Base-by-base conservation (phyloP, 2,797 vertebrate species). In the Pyrocephalus nanus region DNA sequence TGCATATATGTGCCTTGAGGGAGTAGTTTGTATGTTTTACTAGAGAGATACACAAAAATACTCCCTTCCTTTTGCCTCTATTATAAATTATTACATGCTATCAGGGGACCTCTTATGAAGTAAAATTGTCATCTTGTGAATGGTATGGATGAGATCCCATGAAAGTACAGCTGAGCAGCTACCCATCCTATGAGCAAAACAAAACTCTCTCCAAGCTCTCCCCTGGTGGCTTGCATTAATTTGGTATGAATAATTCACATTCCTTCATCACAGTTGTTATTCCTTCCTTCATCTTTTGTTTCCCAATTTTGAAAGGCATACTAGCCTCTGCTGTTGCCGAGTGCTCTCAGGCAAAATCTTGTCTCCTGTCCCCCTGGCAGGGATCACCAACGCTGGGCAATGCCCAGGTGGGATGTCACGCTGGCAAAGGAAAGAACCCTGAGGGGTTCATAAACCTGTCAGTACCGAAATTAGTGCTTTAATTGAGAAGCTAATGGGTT, bases 81-180 rank as follows among this genome's bases (percentile, higher is more conserved):
- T 97, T 97, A 97, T 97, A 95, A 96, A 98, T 97, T 97, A 98
- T 98, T 96, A 97, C 93, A 96, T 91, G 83, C 86, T 97, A 95
- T 88, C 97, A 95, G 55, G 97, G 94, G 97, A 97, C 96, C 94
- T 95, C 94, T 97, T 97, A 97, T 7, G 71, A 93, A 92, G 92
- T 96, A 96, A 98, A 97, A 96, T 92, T 97, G 96, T 97, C 93
- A 92, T 96, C 85, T 73, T 93, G 83, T 94, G 95, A 97, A 88
- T 5, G 6, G 89, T 95, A 90, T 23, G 67, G 95, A 97, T 96
- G 93, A 97, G 96, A 96, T 97, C 93, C 77, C 80, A 69, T 11
- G 5, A 51, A 94, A 97, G 78, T 78, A 82, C 95, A 96, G 88
- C 92, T 95, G 77, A 97, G 61, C 42, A 90, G 72, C 81, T 96